phyloP scores from a whole-genome alignment of 2,113 vertebrate species.

The Buteo buteo region DNA sequence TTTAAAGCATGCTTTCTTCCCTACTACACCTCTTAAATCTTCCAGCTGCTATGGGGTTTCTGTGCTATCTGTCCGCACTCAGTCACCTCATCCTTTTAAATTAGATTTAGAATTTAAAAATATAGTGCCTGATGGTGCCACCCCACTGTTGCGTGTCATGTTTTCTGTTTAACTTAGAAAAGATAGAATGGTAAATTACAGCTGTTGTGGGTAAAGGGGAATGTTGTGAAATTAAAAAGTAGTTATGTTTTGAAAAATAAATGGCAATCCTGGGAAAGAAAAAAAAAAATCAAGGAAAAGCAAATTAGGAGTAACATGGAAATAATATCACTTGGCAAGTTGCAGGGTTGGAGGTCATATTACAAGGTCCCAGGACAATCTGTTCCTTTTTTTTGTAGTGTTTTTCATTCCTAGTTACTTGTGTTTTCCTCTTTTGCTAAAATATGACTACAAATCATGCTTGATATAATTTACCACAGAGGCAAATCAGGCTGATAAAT shows the following conservation, averaged over 20 bases:
- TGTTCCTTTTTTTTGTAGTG: background rate
- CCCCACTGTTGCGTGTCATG: background rate
- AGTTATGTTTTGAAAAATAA: background rate
- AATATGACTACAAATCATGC: background rate
- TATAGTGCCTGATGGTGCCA: background rate
- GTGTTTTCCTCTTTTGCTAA: background rate
- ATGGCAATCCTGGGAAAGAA: background rate
- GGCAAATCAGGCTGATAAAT: background rate
- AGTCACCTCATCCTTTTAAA: conserved; percentile 24
- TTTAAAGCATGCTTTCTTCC: conserved; percentile 26
- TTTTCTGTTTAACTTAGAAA: background rate
- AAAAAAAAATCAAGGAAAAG: background rate
- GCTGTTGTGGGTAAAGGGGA: background rate
- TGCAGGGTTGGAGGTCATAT: background rate
- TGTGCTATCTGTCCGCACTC: background rate
- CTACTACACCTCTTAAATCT: conserved; percentile 31
- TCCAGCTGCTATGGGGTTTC: background rate
- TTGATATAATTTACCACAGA: background rate
- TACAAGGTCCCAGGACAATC: background rate
- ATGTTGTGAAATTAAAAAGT: background rate
- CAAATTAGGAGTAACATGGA: background rate
- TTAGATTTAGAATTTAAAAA: background rate
- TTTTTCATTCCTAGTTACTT: background rate
- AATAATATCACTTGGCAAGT: background rate
- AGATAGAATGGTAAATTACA: background rate